Evolutionary conservation across 1,140 invertebrate species (phyloP).

Genomic region (Helicoverpa zea): DNA sequence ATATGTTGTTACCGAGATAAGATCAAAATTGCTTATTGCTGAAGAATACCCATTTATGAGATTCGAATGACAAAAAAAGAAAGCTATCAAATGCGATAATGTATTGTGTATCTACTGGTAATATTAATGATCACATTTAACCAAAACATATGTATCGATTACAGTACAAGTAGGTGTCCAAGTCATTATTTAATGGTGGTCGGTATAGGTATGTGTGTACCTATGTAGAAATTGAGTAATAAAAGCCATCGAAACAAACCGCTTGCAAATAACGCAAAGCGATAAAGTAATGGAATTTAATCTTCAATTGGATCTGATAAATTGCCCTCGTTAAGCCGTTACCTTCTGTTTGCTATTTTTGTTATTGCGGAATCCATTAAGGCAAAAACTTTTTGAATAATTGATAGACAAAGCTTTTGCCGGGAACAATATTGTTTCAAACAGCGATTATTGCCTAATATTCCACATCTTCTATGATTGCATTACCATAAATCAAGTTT

Average conservation of each 20-base stretch:
- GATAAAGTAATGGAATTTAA: slow-evolving; percentile 41
- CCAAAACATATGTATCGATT: too few species aligned
- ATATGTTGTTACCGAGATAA: too few species aligned
- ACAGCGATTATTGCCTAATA: background rate
- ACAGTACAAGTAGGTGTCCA: background rate
- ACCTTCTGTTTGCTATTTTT: slow-evolving; percentile 43
- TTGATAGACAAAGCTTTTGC: slow-evolving; percentile 21
- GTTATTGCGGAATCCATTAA: slow-evolving; percentile 27
- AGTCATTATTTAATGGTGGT: background rate
- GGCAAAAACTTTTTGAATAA: slow-evolving; percentile 29
- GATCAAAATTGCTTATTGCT: too few species aligned
- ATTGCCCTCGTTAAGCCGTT: slow-evolving; percentile 49
- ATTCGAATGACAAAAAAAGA: background rate
- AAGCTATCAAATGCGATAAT: background rate
- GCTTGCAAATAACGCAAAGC: slow-evolving; percentile 36
- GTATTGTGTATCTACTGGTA: too few species aligned
- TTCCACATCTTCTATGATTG: background rate
- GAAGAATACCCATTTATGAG: too few species aligned
- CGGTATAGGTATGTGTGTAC: background rate
- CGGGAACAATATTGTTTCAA: background rate
- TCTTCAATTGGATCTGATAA: slow-evolving; percentile 47
- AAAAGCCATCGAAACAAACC: slow-evolving; percentile 28
- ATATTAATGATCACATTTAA: too few species aligned
- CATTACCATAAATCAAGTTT: background rate
- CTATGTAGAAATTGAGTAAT: background rate